phyloP scores from a whole-genome alignment of 2,113 vertebrate genomes.

The Phoenicopterus ruber region DNA sequence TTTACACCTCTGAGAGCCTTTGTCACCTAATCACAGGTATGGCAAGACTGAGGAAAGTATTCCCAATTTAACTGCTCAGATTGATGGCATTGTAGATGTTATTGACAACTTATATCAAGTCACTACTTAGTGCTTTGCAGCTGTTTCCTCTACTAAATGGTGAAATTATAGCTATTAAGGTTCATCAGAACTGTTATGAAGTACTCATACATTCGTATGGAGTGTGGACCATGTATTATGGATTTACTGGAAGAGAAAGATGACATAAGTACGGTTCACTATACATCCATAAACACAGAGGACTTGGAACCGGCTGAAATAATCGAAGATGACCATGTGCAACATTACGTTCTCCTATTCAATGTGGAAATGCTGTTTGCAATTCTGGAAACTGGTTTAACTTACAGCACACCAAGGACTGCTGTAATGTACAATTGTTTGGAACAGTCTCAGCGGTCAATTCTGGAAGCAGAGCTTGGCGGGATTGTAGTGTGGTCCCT shows the following conservation, averaged over 20 bases:
- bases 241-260: not conserved
- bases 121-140: not conserved
- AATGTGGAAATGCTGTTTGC: not conserved
- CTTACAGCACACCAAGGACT: not conserved
- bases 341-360: not conserved
- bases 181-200: not conserved
- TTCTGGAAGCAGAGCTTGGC: not conserved
- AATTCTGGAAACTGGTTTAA: not conserved
- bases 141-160: not conserved
- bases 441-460: not conserved
- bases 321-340: accelerated
- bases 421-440: not conserved
- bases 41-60: not conserved
- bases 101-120: not conserved
- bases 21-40: not conserved
- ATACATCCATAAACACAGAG: not conserved
- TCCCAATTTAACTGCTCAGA: not conserved
- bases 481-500: not conserved
- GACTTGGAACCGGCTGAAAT: not conserved
- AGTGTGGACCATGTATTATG: not conserved
- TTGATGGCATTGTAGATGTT: not conserved
- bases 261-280: not conserved
- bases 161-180: not conserved
- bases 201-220: not conserved
- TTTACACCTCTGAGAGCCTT: not conserved